Evolutionary conservation across 2,888 invertebrate species (phyloP).

Genomic region (Frankliniella intonsa): DNA sequence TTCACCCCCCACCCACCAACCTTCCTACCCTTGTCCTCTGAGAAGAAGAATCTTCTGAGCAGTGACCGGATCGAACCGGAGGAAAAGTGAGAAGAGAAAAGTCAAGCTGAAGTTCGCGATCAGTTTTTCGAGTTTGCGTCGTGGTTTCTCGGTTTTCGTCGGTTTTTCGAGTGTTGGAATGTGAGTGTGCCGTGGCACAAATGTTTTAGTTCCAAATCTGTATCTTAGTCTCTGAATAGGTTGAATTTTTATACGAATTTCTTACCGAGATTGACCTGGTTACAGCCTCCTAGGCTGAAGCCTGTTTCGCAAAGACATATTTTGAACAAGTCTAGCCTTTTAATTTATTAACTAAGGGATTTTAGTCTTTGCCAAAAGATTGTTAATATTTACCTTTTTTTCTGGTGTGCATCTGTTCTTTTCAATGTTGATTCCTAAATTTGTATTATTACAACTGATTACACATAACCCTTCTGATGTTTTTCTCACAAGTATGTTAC

Average conservation of each 20-base stretch:
- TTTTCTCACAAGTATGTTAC: no score
- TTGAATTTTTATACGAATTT: neutral
- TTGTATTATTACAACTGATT: no score
- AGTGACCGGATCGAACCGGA: conserved; percentile 25
- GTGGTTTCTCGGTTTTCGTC: conserved; percentile 23
- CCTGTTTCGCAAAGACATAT: conserved; percentile 12
- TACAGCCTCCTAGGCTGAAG: neutral
- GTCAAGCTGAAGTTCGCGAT: neutral
- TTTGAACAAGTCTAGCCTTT: neutral
- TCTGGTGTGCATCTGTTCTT: no score
- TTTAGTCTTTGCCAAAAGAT: no score
- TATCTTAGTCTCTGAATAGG: neutral
- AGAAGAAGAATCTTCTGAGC: neutral
- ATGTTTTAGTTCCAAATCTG: neutral
- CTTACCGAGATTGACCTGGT: neutral
- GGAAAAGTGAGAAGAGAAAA: neutral
- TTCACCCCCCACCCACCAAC: no score
- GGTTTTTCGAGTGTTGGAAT: conserved; percentile 16
- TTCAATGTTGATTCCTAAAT: no score
- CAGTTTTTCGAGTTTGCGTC: conserved; percentile 14
- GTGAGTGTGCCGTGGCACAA: conserved; percentile 10
- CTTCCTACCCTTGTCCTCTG: no score
- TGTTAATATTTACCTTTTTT: no score
- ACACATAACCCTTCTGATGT: no score
- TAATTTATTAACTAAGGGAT: no score